A percentile compares a stretch with the other conserved stretches of the same genome.
Evolutionary conservation across 1,140 invertebrate species (phyloP).

Genomic region (Polyergus mexicanus): DNA sequence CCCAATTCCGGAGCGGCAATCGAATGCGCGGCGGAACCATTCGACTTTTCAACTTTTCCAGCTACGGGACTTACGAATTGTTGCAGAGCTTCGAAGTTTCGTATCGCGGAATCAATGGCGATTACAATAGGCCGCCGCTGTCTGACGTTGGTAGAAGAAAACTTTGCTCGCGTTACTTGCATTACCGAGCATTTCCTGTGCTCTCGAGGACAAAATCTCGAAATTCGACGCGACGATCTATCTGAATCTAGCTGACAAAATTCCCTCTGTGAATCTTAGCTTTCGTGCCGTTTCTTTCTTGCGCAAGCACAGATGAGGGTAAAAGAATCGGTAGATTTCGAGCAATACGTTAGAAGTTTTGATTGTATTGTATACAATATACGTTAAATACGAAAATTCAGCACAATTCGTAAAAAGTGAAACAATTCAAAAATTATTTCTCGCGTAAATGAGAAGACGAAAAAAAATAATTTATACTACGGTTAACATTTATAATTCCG

Average conservation of each 20-base stretch:
- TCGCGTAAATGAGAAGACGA: slow-evolving; percentile 4
- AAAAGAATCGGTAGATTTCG: background rate
- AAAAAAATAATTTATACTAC: background rate
- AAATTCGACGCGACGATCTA: slow-evolving; percentile 28
- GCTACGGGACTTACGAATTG: slow-evolving; percentile 42
- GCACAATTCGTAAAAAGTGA: background rate
- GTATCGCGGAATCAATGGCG: slow-evolving; percentile 42
- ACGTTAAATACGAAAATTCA: background rate
- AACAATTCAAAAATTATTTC: background rate
- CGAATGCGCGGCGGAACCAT: slow-evolving; percentile 48
- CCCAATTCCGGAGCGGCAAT: slow-evolving; percentile 30
- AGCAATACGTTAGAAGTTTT: slow-evolving; percentile 1
- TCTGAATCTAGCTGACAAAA: slow-evolving; percentile 33
- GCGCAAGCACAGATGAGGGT: background rate
- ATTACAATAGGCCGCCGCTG: slow-evolving; percentile 60
- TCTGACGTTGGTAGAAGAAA: slow-evolving; percentile 8
- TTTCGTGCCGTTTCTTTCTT: background rate
- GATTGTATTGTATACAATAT: slow-evolving; percentile 3
- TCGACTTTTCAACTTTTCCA: slow-evolving; percentile 67
- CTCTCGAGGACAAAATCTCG: slow-evolving; percentile 24
- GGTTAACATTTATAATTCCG: background rate
- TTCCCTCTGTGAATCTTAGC: background rate
- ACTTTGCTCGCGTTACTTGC: slow-evolving; percentile 34
- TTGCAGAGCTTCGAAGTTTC: slow-evolving; percentile 47
- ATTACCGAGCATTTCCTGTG: slow-evolving; percentile 7